Evolutionary conservation across 1,140 invertebrate species (phyloP), one percentile per base, ranked within the genome.

Genomic region (Campoletis sonorensis): DNA sequence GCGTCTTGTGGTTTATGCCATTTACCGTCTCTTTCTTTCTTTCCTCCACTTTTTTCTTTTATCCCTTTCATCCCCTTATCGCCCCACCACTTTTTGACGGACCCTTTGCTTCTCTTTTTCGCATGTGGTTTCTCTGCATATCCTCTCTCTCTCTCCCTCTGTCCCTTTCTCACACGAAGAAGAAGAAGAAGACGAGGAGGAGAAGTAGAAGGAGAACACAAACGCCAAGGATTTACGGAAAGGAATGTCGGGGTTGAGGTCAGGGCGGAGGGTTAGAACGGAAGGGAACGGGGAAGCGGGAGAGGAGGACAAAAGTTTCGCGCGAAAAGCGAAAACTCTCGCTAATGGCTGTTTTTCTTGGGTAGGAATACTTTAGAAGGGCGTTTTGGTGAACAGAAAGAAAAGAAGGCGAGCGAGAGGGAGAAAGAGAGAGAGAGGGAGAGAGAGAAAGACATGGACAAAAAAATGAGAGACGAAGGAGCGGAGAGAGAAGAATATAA

Each of bases 321-420:
- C 85, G 89, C 90, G 90, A 91, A 90, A 90, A 90, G 89, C 90
- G 89, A 91, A 90, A 91, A 91, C 90, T 91, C 89, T 89, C 86
- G 89, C 90, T 91, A 91, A 91, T 91, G 90, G 90, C 90, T 91
- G 90, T 90, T 91, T 91, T 91, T 90, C 90, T 91, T 91, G 86
- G 89, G 71, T 84, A 82, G 87, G 89, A 89, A 91, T 90, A 90
- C 88, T 91, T 91, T 89, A 90, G 89, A 90, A 91, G 88, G 81
- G 71, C 40, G 40, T 73, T n/a, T 40, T 33, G n/a, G n/a, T 11
- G 5, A 45, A 13, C 40, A 45, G 11, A 45, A 45, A 45, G 13
- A 45, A 13, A 45, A 8, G 40, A 45, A 45, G 11, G 40, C 7
- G 8, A 45, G 0, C 5, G 40, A 45, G 40, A 11, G 40, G 1